Base-by-base conservation (phyloP, 2,888 invertebrate species). In the Volucella inanis region DNA sequence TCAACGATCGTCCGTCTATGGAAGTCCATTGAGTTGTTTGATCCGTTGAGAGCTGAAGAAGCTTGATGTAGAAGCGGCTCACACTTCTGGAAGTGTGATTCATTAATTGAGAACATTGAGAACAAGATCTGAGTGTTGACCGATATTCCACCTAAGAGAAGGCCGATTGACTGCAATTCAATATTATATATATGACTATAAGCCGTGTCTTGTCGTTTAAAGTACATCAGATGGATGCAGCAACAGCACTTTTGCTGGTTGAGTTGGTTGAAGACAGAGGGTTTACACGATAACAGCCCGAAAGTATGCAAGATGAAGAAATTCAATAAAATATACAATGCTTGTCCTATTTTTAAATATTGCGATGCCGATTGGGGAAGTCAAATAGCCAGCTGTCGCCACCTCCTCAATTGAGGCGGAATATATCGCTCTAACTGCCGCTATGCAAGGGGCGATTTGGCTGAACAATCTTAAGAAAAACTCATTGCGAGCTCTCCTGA, bases 141-240 rank as follows among this genome's bases (percentile, higher is more conserved):
- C 4, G 31, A 31, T 31, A 31, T 31, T 31, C 31, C 6, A 6
- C 6, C 31, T 6, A 6, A 31, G 31, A 52, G 18, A 52, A 41
- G 15, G 55, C 31, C 11, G 15, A 38, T 68, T 4, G 15, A 68
- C 38, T 50, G 39, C 8, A 50, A 41, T 15, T 68, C 72, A 78
- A 22, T 80, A 9, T 86, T 79, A 77, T 10, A 59, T 75, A 4
- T 31, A 22, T 14, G 43, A 71, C 9, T 59, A 71, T 22, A 87
- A 87, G 39, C 75, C 78, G 10, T 47, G 78, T 9, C 54, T 84
- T 4, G 87, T 87, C 0, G 65, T 79, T 18, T n/a, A n/a, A n/a
- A n/a, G n/a, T n/a, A n/a, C n/a, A n/a, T n/a, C n/a, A 71, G 12
- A 41, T 71, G 62, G 57, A 71, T 14, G 70, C 59, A 3, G 61